Evolutionary conservation across 2,888 invertebrate species (phyloP), one percentile per base, ranked within the genome.

Genomic region (Cyaniris semiargus): DNA sequence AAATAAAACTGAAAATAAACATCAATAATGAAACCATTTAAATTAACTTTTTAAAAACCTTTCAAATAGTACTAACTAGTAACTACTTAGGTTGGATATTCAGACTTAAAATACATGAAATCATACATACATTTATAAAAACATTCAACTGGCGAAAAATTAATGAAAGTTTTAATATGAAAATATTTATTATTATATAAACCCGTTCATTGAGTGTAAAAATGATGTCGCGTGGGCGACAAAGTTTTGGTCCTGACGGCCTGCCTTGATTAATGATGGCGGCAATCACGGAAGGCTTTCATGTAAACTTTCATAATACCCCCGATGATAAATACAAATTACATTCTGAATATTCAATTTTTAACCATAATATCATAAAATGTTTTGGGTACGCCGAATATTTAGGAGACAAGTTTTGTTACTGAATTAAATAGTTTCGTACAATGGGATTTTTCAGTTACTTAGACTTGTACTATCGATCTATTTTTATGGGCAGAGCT

Each of bases 231-330:
- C 53, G 74, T 53, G 44, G 74, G 74, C 31, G 53, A 74, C 74
- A 74, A 74, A 74, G 48, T 74, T 74, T 53, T 27, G 15, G 74
- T 74, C 44, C 53, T 74, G 74, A 53, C 74, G 74, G 23, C 48
- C 23, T 23, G 53, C 2, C 10, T 74, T 74, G 74, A 74, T 74
- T 74, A 74, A 74, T 74, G 74, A 74, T 48, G 48, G 74, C 44
- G 74, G 48, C 74, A 27, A 53, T 53, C 72, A 48, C 53, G 21
- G 48, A 27, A 74, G 74, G 48, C 74, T 27, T 74, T 74, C 74
- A 74, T 74, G 74, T 74, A 74, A 74, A 74, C 74, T 74, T 53
- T 53, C 27, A 74, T 53, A 74, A 74, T 74, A 18, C 53, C 74
- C 21, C 53, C 21, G 53, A 53, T 74, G 48, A 74, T 74, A 53